Conservation (phyloP, 1,140 invertebrate species). For the Drosophila ficusphila region DNA sequence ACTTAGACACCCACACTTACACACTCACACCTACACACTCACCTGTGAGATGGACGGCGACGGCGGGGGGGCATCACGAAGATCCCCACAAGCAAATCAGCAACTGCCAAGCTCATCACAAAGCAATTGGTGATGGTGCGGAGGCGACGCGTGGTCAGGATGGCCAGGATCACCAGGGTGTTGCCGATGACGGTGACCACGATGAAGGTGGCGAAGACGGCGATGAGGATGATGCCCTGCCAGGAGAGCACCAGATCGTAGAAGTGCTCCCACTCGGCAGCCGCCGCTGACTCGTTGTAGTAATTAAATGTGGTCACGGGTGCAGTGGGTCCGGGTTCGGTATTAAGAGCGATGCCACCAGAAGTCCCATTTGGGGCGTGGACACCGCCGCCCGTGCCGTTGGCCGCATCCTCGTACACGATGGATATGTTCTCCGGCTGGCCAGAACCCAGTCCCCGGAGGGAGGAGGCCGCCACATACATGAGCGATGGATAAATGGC, state of each 20-base stretch:
- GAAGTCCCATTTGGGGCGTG: conserved; percentile 25
- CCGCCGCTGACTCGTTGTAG: conserved; percentile 76
- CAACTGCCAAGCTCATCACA: conserved; percentile 95
- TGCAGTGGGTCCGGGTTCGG: conserved; percentile 24
- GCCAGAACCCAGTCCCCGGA: conserved; percentile 43
- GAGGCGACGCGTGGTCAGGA: conserved; percentile 94
- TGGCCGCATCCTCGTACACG: conserved; percentile 60
- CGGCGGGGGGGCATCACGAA: conserved; percentile 98
- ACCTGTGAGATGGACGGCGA: conserved; percentile 89
- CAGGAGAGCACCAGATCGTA: conserved; percentile 79
- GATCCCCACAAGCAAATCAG: conserved; percentile 95
- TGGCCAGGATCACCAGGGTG: conserved; percentile 94
- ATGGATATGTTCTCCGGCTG: conserved; percentile 62
- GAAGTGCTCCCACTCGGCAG: conserved; percentile 75
- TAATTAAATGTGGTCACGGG: conserved; percentile 56
- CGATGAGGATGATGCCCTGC: conserved; percentile 80
- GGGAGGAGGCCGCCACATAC: conserved; percentile 67
- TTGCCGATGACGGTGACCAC: conserved; percentile 91
- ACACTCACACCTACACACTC: conserved; percentile 66
- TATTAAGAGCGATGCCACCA: conserved; percentile 20
- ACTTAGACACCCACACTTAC: neutral
- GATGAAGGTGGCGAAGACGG: conserved; percentile 86
- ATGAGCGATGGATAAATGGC: conserved; percentile 63
- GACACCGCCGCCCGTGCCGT: conserved; percentile 19
- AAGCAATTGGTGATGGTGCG: conserved; percentile 98